These are phyloP conservation scores for Drosophila multiciliata DNA, from an alignment of 2,888 invertebrate species.

Conservation along the genomic window DNA sequence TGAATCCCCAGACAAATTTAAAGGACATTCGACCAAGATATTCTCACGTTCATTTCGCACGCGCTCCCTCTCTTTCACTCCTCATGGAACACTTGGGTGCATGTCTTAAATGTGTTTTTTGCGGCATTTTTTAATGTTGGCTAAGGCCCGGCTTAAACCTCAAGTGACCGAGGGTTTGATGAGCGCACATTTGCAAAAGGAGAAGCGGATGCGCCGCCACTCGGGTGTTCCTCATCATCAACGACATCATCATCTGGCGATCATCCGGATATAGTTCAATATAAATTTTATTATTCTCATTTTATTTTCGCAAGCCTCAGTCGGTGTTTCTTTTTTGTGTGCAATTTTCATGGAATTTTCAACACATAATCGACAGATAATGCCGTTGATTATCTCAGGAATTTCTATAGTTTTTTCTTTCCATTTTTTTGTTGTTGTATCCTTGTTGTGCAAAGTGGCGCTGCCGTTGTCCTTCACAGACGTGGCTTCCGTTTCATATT, in stretches of 20 bases:
- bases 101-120: slow-evolving; percentile 31
- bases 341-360: slow-evolving; percentile 74
- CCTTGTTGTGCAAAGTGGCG: slow-evolving; percentile 61
- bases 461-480: slow-evolving; percentile 56
- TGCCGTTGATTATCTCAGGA: slow-evolving; percentile 73
- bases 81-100: slow-evolving; percentile 42
- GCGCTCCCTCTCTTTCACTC: slow-evolving; percentile 11
- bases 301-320: slow-evolving; percentile 45
- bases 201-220: slow-evolving; percentile 75
- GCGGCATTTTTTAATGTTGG: slow-evolving; percentile 63
- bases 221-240: slow-evolving; percentile 63
- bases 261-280: slow-evolving; percentile 79
- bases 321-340: slow-evolving; percentile 57
- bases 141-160: slow-evolving; percentile 73
- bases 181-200: slow-evolving; percentile 63
- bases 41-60: slow-evolving; percentile 66
- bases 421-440: slow-evolving; percentile 19
- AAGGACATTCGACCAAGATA: slow-evolving; percentile 69
- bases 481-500: slow-evolving; percentile 71
- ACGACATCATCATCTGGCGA: slow-evolving; percentile 68
- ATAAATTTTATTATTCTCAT: slow-evolving; percentile 28
- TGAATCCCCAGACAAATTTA: slow-evolving; percentile 60
- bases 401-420: slow-evolving; percentile 48
- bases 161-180: slow-evolving; percentile 77
- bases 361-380: slow-evolving; percentile 74